Evolutionary conservation across 2,113 vertebrate species (phyloP).

Genomic region (Cinclus cinclus): DNA sequence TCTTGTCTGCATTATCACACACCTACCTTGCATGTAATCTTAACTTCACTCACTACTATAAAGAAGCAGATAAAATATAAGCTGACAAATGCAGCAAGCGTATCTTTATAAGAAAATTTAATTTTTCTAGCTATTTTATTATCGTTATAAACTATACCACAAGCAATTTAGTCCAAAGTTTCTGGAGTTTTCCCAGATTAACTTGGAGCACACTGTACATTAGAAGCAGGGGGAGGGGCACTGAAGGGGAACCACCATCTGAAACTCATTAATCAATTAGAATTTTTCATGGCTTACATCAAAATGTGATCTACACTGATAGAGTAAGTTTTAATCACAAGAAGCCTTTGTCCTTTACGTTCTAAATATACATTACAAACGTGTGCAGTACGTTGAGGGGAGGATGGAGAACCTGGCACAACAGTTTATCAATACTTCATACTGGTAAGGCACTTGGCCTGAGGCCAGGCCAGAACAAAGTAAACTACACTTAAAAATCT

Average conservation of each 20-base stretch:
- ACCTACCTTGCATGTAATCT: neutral
- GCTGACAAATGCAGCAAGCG: neutral
- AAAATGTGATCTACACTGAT: conserved; percentile 57
- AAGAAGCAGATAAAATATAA: neutral
- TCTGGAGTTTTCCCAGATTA: conserved; percentile 57
- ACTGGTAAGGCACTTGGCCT: conserved; percentile 7
- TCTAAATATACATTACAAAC: neutral
- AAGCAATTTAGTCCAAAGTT: conserved; percentile 48
- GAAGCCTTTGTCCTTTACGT: conserved; percentile 30
- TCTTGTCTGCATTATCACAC: neutral
- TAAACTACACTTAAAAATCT: conserved; percentile 22
- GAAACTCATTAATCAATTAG: conserved; percentile 71
- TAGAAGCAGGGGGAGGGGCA: conserved; percentile 22
- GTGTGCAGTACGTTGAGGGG: neutral
- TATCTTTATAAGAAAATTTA: conserved; percentile 5
- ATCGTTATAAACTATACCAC: conserved; percentile 38
- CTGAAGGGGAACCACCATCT: conserved; percentile 50
- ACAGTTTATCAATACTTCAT: neutral
- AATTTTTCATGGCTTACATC: conserved; percentile 68
- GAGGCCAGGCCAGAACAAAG: conserved; percentile 27
- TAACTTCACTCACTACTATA: neutral
- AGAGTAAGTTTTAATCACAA: conserved; percentile 60
- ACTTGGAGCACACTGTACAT: conserved; percentile 29
- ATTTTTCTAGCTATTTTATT: conserved; percentile 39
- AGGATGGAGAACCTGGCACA: conserved; percentile 24